Conservation (phyloP, 2,888 invertebrate genomes). For the Temnothorax unifasciatus region DNA sequence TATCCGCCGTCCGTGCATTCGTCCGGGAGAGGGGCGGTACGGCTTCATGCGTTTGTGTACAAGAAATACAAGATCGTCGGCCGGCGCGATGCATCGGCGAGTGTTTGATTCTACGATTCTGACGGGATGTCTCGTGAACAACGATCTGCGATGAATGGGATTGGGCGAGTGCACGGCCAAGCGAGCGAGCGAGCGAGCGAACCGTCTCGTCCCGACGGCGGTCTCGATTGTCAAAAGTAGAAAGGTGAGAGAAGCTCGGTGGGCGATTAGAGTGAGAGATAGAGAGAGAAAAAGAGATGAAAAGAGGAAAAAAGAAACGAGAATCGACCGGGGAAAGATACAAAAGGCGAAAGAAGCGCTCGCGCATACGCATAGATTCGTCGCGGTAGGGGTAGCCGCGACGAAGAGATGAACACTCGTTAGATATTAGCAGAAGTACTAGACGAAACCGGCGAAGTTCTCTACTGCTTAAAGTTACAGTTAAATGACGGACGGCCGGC, state of each 20-base stretch:
- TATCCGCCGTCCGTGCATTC: slow-evolving; percentile 54
- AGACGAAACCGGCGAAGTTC: slow-evolving; percentile 76
- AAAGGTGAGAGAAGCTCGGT: slow-evolving; percentile 33
- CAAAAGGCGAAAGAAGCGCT: slow-evolving; percentile 63
- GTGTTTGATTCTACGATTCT: background rate
- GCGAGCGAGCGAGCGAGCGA: slow-evolving; percentile 26
- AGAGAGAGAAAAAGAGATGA: background rate
- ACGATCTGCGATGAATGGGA: slow-evolving; percentile 14
- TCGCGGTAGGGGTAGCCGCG: slow-evolving; percentile 48
- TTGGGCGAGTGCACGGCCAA: slow-evolving; percentile 49
- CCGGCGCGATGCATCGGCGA: background rate
- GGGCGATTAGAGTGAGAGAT: background rate
- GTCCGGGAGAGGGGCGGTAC: slow-evolving; percentile 26
- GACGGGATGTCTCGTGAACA: background rate
- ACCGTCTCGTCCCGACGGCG: slow-evolving; percentile 39
- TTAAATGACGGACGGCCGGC: slow-evolving; percentile 69
- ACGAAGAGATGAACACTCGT: slow-evolving; percentile 64
- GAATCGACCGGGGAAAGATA: slow-evolving; percentile 10
- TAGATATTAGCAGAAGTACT: slow-evolving; percentile 72
- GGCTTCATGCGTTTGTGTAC: slow-evolving; percentile 4
- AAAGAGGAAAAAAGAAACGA: background rate
- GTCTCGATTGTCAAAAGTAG: slow-evolving; percentile 50
- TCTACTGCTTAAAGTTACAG: slow-evolving; percentile 75
- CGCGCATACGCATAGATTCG: slow-evolving; percentile 61
- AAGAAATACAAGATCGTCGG: background rate